Base-by-base conservation (phyloP, 1,140 invertebrate species). In the Sminthurides bifidus region DNA sequence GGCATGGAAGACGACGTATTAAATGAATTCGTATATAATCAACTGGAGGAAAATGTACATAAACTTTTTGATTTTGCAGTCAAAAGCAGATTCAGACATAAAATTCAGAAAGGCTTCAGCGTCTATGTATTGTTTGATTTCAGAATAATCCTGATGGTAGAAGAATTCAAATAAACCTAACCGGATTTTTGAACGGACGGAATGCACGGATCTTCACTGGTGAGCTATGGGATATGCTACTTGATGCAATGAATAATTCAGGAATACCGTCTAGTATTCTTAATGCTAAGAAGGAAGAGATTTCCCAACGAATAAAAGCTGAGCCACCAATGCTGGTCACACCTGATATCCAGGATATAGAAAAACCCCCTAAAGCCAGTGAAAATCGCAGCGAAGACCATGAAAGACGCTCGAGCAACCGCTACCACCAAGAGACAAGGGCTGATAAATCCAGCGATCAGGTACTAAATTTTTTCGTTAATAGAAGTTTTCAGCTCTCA, bases 81-180 rank as follows among this genome's bases (percentile, higher is more conserved):
- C 4, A 19, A 26, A 46, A 10, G 40, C 10, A 24, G 12, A 43
- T 53, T 41, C 15, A 30, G 21, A 12, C 8, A 15, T 15, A 21
- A 21, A 8, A 43, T 10, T 43, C 8, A 12, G 8, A 15, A 8
- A 21, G 12, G 6, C 19, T 19, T 21, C 41, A 6, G 6, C 44
- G 21, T 23, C 3, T 10, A 15, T 23, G 26, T 46, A 26, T 41
- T 17, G 15, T 41, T 8, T 51, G 24, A 8, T 35, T 49, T 27
- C 46, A 49, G 6, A n/a, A n/a, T 49, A 70, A 74, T 76, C 91
- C 94, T 21, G 93, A 98, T 77, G 92, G 92, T 35, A 92, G 92
- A 72, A 89, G 94, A 72, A 97, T 99, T 84, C 95, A 98, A 78
- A 98, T 99, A 66, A 98, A 98, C 74, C 75, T 99, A 67, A 98